A percentile compares a stretch with the other conserved stretches of the same genome.
These are phyloP conservation scores for Tragelaphus imberbis DNA, from an alignment of 2,113 vertebrate genomes.

Conservation along the genomic window DNA sequence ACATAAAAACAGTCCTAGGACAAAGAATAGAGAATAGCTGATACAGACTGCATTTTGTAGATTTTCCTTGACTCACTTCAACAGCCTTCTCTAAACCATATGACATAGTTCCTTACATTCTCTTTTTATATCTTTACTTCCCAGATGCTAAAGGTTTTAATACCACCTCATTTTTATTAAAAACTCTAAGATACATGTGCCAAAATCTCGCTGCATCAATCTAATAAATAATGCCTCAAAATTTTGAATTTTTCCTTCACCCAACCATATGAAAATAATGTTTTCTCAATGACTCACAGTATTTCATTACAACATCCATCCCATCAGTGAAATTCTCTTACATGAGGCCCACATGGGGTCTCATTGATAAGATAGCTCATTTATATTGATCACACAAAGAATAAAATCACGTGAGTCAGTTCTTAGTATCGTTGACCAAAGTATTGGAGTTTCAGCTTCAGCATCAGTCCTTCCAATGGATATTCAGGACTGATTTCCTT, in stretches of 20 bases:
- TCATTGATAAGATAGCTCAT: not conserved
- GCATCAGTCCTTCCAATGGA: not conserved
- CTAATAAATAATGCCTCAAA: not conserved
- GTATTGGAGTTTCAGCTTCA: not conserved
- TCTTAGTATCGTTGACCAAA: not conserved
- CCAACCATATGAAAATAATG: not conserved
- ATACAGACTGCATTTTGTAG: not conserved
- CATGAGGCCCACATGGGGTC: accelerated
- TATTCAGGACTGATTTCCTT: not conserved
- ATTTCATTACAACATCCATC: not conserved
- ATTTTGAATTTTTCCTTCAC: not conserved
- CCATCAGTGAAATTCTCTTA: not conserved
- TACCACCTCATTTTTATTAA: not conserved
- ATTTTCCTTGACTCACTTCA: not conserved
- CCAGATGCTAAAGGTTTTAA: not conserved
- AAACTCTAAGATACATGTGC: not conserved
- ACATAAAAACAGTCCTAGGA: not conserved
- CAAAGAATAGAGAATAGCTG: not conserved
- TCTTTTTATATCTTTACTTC: not conserved
- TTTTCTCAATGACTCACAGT: not conserved
- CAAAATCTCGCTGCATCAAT: not conserved
- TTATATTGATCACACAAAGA: not conserved
- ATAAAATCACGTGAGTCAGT: not conserved
- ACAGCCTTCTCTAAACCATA: not conserved
- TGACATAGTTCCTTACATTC: not conserved